phyloP scores from a whole-genome alignment of 2,113 vertebrate species.

The Vireo altiloquus region DNA sequence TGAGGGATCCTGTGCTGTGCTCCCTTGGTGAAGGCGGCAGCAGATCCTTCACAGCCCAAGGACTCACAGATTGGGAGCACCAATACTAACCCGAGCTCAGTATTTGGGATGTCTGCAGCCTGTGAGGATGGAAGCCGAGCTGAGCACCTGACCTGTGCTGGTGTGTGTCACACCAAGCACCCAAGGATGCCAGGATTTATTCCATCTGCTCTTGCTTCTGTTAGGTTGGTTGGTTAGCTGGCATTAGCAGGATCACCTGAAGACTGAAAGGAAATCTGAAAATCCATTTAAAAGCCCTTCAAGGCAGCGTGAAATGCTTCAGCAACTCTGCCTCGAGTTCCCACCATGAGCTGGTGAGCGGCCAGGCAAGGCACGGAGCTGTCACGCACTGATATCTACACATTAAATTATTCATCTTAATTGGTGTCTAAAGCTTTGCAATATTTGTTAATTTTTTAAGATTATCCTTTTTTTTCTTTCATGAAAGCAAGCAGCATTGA shows the following conservation, averaged over 20 bases:
- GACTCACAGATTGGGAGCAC: not conserved
- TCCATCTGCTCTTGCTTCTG: not conserved
- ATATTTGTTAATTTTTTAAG: constrained; percentile 17
- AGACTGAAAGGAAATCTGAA: constrained; percentile 20
- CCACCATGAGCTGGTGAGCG: not conserved
- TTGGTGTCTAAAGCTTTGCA: not conserved
- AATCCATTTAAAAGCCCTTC: constrained; percentile 14
- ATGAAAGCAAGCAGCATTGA: not conserved
- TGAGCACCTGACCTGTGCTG: rapidly evolving
- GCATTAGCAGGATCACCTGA: not conserved
- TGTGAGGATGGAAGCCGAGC: rapidly evolving
- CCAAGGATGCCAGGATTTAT: not conserved
- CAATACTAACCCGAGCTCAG: rapidly evolving
- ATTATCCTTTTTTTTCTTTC: not conserved
- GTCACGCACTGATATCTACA: not conserved
- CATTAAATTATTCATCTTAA: constrained; percentile 36
- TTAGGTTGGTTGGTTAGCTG: not conserved
- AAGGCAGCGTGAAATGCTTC: not conserved
- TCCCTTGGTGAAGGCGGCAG: no score
- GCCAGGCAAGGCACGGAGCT: not conserved
- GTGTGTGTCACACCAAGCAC: rapidly evolving
- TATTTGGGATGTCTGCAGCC: not conserved
- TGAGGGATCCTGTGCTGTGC: not conserved
- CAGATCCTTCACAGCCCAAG: not conserved
- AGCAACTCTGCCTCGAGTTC: not conserved